These are phyloP conservation scores for Stratiomys singularior DNA, from an alignment of 2,888 invertebrate genomes.

Conservation along the genomic window DNA sequence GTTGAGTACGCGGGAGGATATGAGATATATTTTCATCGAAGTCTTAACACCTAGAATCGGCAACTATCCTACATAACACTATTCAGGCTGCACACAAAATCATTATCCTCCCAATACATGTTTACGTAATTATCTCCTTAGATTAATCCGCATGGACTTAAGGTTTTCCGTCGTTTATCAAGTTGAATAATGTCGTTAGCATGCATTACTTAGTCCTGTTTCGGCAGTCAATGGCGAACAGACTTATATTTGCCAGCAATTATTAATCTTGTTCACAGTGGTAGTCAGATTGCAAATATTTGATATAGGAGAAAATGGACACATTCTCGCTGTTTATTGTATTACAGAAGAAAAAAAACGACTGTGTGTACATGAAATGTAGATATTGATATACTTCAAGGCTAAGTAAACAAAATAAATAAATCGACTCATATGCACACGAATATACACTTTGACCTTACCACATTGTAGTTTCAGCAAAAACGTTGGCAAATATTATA, in stretches of 20 bases:
- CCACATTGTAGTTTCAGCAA: background rate
- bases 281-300: background rate
- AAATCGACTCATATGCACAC: background rate
- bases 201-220: constrained; percentile 1
- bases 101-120: background rate
- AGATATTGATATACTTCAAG: no score
- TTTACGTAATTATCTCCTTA: background rate
- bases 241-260: background rate
- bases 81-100: background rate
- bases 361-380: no score
- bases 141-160: background rate
- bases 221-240: background rate
- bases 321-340: background rate
- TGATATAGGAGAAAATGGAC: background rate
- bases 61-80: no score
- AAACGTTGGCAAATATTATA: no score
- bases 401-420: background rate
- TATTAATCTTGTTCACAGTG: background rate
- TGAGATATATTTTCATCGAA: no score
- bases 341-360: no score
- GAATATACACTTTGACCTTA: background rate
- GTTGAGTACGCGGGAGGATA: no score
- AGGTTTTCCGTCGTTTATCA: background rate
- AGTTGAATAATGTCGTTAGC: constrained; percentile 8
- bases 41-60: no score